phyloP scores from a whole-genome alignment of 1,140 invertebrate species.

The Kradibia gibbosae region DNA sequence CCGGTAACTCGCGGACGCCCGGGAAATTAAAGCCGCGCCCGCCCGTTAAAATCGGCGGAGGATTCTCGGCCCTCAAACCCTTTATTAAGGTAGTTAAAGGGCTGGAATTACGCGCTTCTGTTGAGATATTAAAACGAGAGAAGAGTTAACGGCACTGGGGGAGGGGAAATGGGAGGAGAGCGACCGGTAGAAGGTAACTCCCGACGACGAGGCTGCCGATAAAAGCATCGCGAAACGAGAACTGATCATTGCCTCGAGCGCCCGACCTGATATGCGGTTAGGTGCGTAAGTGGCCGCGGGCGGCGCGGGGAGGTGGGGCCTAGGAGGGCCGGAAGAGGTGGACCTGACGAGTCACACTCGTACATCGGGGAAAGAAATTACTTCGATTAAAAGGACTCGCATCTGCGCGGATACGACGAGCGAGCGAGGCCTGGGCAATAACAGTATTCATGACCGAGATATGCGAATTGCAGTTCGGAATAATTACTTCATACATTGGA shows the following conservation, averaged over 20 bases:
- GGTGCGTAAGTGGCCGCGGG: not conserved
- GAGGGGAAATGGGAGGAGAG: slow-evolving; percentile 12
- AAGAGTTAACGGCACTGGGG: not conserved
- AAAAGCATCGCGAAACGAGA: not conserved
- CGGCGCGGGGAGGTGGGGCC: no score
- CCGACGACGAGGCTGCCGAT: not conserved
- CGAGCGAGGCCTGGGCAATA: not conserved
- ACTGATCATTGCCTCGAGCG: not conserved
- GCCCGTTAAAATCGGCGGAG: slow-evolving; percentile 36
- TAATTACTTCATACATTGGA: not conserved
- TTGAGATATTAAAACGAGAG: slow-evolving; percentile 24
- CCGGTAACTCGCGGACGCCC: not conserved
- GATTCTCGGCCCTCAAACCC: slow-evolving; percentile 15
- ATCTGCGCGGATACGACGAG: not conserved
- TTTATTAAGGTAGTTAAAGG: slow-evolving; percentile 41
- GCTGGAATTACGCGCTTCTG: slow-evolving; percentile 9
- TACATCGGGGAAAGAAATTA: not conserved
- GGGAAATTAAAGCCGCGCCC: slow-evolving; percentile 13
- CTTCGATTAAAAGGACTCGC: not conserved
- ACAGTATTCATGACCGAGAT: not conserved
- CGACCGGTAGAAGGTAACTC: not conserved
- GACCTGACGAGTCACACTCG: not conserved
- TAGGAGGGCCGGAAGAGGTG: no score
- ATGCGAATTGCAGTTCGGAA: not conserved
- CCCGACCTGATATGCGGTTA: not conserved